Percentiles rank a stretch among this genome's conserved stretches.
Conservation (phyloP, 92 coral and sea anemone genomes). For the Porites cylindrica region DNA sequence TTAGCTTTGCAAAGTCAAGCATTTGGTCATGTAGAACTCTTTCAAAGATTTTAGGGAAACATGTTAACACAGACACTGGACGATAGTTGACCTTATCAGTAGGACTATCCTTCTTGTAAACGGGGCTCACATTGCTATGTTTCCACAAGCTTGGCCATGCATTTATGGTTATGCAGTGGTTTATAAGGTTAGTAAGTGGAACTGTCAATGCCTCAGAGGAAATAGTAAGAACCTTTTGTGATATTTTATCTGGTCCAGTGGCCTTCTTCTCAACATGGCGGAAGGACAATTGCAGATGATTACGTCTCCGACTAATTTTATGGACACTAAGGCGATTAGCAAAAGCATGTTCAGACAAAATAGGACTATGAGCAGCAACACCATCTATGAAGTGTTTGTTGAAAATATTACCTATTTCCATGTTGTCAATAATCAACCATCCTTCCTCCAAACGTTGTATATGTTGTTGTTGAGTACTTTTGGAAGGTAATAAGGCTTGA, state of each 20-base stretch:
- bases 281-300: constrained; percentile 29
- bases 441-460: constrained; percentile 51
- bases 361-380: constrained; percentile 34
- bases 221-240: not conserved
- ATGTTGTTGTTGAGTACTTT: constrained; percentile 12
- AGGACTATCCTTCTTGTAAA: constrained; percentile 52
- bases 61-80: constrained; percentile 5
- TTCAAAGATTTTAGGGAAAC: constrained; percentile 28
- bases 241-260: no score
- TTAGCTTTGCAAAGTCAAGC: no score
- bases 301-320: constrained; percentile 33
- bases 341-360: constrained; percentile 22
- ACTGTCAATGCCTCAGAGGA: no score
- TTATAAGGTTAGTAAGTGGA: not conserved
- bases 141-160: constrained; percentile 58
- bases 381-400: constrained; percentile 35
- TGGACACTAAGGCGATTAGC: constrained; percentile 36
- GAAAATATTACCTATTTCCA: constrained; percentile 37
- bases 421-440: constrained; percentile 26
- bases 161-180: constrained; percentile 16
- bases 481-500: constrained; percentile 44
- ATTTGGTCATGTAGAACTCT: constrained; percentile 9
- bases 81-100: constrained; percentile 41
- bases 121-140: constrained; percentile 57
- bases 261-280: constrained; percentile 11